Base-by-base conservation (phyloP, 2,888 invertebrate species). In the Plutella xylostella region DNA sequence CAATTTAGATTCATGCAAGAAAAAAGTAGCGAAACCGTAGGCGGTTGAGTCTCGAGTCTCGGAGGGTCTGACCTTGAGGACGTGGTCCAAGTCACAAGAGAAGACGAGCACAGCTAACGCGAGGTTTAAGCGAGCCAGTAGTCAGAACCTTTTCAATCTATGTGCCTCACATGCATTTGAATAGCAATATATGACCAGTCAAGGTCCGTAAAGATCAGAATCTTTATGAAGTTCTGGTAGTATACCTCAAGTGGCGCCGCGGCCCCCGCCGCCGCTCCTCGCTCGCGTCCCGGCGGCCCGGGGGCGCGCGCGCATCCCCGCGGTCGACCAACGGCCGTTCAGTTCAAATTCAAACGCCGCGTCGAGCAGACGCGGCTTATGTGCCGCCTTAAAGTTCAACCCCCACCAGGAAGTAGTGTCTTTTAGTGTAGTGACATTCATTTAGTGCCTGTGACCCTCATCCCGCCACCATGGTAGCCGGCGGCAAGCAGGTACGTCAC, bases 261-360 rank as follows among this genome's bases (percentile, higher is more conserved):
- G n/a, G n/a, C n/a, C 44, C 45, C 56, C 52, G 65, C 65, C 63
- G 60, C 62, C 57, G 58, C 55, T 56, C 55, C 51, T 56, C 45
- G 48, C 46, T 42, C 52, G 52, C 54, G 56, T 52, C 55, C 43
- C 18, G 18, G 45, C 43, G 48, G 49, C 55, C 53, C 55, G 31
- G 38, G 40, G 45, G 44, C 48, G 48, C 44, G 34, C 40, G 38
- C 61, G 62, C 63, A 58, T 58, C 63, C 61, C 56, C 56, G 55
- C 57, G n/a, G n/a, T n/a, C n/a, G 51, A 35, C 33, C 52, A 40
- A 31, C 55, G 56, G 59, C 69, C 64, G 72, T 71, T 76, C 75
- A 80, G 82, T 82, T 79, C 68, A 70, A 75, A 78, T 60, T 70
- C 58, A 63, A 76, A 72, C 79, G 80, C 77, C 78, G 82, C 80